These are phyloP conservation scores for Agelastica alni DNA, from an alignment of 2,888 invertebrate genomes.

Conservation along the genomic window DNA sequence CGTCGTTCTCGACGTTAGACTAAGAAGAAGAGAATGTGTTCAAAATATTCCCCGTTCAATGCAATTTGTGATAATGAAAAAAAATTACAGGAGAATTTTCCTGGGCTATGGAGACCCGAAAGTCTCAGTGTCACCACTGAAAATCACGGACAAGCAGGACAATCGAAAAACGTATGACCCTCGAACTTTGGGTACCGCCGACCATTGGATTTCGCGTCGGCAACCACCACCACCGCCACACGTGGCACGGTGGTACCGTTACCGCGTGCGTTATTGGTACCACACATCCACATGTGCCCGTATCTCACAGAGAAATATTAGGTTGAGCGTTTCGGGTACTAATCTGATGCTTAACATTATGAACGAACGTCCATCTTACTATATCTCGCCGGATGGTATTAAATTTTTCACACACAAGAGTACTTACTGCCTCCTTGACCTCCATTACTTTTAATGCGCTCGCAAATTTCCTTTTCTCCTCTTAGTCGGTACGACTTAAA, in stretches of 20 bases:
- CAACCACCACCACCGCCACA: constrained; percentile 8
- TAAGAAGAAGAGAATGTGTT: too few relatives aligned
- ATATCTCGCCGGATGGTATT: constrained; percentile 25
- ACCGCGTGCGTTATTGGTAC: constrained; percentile 29
- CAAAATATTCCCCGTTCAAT: too few relatives aligned
- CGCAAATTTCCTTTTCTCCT: constrained; percentile 17
- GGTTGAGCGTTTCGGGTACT: constrained; percentile 30
- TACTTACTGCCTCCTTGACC: constrained; percentile 30
- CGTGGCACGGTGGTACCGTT: constrained; percentile 29
- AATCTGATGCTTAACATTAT: constrained; percentile 28
- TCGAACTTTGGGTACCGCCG: constrained; percentile 30
- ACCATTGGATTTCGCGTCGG: neutral
- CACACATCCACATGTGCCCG: constrained; percentile 28
- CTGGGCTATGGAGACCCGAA: constrained; percentile 22
- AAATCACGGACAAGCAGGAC: constrained; percentile 23
- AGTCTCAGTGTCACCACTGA: constrained; percentile 27
- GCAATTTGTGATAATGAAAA: too few relatives aligned
- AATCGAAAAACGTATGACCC: constrained; percentile 32
- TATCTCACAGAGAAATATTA: constrained; percentile 37
- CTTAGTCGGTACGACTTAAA: neutral
- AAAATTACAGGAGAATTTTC: constrained; percentile 6
- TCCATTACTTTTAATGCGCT: constrained; percentile 28
- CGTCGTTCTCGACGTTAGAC: too few relatives aligned
- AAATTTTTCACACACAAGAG: constrained; percentile 29
- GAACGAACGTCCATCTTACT: constrained; percentile 24